Conservation (phyloP, 2,797 vertebrate genomes). For the Kryptolebias ocellatus region DNA sequence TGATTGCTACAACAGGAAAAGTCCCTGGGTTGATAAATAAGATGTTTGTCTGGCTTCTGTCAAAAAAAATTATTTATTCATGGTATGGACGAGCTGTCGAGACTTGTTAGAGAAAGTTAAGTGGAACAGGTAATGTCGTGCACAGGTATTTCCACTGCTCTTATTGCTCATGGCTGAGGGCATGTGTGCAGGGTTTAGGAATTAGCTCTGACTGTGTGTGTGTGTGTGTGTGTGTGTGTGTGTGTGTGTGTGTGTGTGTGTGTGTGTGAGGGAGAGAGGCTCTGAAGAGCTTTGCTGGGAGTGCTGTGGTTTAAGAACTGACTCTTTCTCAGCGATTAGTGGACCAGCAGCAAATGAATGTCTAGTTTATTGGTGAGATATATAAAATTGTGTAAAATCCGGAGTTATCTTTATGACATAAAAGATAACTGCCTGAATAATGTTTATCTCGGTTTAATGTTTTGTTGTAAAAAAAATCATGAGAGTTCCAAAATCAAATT, state of each 20-base stretch:
- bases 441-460: background rate
- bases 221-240: slow-evolving; percentile 19
- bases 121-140: slow-evolving; percentile 70
- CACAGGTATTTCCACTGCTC: slow-evolving; percentile 65
- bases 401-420: background rate
- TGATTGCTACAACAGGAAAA: slow-evolving; percentile 18
- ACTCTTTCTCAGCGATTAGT: slow-evolving; percentile 26
- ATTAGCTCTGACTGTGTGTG: slow-evolving; percentile 17
- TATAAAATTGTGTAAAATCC: background rate
- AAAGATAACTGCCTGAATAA: background rate
- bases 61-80: slow-evolving; percentile 58
- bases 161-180: slow-evolving; percentile 65
- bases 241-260: slow-evolving; percentile 17
- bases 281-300: slow-evolving; percentile 26
- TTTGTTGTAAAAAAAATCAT: no score
- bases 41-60: slow-evolving; percentile 30
- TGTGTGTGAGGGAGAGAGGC: slow-evolving; percentile 1
- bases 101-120: slow-evolving; percentile 68
- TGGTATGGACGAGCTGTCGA: slow-evolving; percentile 71
- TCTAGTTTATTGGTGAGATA: background rate
- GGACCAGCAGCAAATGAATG: slow-evolving; percentile 31
- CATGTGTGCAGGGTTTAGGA: slow-evolving; percentile 46
- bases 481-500: no score
- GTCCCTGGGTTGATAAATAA: slow-evolving; percentile 24
- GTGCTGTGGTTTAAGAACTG: background rate